Conservation (phyloP, 2,113 vertebrate genomes). For the Dermatemys mawii region DNA sequence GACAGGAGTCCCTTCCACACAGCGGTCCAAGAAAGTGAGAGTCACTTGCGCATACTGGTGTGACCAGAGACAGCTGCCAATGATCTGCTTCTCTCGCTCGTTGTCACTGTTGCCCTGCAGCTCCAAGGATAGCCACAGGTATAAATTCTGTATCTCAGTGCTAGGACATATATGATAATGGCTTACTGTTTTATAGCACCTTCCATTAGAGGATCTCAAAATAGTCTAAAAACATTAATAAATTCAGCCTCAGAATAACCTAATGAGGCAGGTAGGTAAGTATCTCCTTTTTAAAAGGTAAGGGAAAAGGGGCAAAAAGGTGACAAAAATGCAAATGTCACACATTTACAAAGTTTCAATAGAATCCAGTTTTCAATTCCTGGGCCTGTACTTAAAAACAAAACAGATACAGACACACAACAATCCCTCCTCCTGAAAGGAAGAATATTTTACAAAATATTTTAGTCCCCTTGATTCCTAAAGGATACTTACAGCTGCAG, state of each 20-base stretch:
- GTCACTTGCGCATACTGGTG: too few species aligned
- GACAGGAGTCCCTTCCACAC: too few species aligned
- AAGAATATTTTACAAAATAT: not conserved
- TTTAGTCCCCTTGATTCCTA: not conserved
- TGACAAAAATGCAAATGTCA: not conserved
- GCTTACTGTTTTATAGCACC: not conserved
- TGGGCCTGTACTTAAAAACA: not conserved
- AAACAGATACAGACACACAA: not conserved
- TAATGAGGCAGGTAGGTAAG: accelerated
- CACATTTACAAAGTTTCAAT: not conserved
- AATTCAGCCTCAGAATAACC: not conserved
- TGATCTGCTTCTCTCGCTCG: too few species aligned
- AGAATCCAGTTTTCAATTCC: not conserved
- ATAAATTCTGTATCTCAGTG: too few species aligned
- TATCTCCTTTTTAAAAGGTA: not conserved
- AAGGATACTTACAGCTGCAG: constrained; percentile 91
- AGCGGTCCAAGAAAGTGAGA: too few species aligned
- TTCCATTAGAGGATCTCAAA: not conserved
- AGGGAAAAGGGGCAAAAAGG: not conserved
- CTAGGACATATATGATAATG: accelerated
- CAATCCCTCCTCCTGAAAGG: not conserved
- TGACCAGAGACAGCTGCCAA: too few species aligned
- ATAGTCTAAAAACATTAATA: not conserved
- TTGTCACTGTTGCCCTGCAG: too few species aligned
- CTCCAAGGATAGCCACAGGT: too few species aligned